phyloP scores from a whole-genome alignment of 2,113 vertebrate species.

The Siphamia tubifer region DNA sequence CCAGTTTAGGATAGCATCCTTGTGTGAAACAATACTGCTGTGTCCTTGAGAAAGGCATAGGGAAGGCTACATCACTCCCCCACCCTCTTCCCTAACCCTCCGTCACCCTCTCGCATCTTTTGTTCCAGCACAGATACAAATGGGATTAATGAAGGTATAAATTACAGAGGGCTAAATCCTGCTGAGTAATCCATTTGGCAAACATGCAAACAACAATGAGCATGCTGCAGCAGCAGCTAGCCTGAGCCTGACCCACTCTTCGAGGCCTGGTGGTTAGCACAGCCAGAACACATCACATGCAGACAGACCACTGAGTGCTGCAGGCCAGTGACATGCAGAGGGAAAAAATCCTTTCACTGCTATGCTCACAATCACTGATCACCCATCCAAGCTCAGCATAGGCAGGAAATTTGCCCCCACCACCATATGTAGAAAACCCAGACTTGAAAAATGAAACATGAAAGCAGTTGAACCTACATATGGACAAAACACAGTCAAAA shows the following conservation, averaged over 20 bases:
- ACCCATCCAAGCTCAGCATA: constrained; percentile 3
- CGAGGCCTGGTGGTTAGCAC: constrained; percentile 7
- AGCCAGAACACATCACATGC: not conserved
- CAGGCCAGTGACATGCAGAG: not conserved
- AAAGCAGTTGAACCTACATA: too few species aligned
- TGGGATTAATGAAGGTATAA: constrained; percentile 78
- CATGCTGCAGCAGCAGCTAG: constrained; percentile 42
- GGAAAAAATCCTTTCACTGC: constrained; percentile 1
- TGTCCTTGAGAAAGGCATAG: constrained; percentile 67
- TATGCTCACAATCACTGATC: not conserved
- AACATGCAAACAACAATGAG: constrained; percentile 71
- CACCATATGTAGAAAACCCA: too few species aligned
- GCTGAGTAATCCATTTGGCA: constrained; percentile 76
- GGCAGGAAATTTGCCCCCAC: too few species aligned
- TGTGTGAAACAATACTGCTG: constrained; percentile 62
- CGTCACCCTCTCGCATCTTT: constrained; percentile 60
- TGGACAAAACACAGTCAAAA: too few species aligned
- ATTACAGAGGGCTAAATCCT: constrained; percentile 76
- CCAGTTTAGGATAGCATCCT: constrained; percentile 49
- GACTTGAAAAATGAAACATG: too few species aligned
- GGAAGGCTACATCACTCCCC: not conserved
- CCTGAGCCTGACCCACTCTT: constrained; percentile 30
- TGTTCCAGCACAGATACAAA: constrained; percentile 74
- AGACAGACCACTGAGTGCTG: constrained; percentile 18
- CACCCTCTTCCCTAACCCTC: constrained; percentile 33